phyloP scores from a whole-genome alignment of 2,113 vertebrate species.

The Rhea americana region DNA sequence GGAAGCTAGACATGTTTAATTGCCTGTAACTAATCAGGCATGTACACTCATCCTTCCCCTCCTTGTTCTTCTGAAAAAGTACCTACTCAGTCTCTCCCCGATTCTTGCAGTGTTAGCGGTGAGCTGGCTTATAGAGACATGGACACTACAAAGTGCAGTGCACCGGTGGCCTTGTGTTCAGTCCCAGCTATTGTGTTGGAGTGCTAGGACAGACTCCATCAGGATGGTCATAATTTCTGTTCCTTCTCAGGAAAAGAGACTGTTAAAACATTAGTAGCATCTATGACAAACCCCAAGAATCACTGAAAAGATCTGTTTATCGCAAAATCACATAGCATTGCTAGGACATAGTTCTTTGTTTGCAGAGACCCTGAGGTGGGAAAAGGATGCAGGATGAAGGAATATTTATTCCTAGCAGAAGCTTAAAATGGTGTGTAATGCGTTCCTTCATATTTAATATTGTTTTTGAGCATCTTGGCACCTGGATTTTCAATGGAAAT shows the following conservation, averaged over 20 bases:
- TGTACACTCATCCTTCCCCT: slow-evolving; percentile 50
- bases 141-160: neutral
- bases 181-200: neutral
- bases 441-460: neutral
- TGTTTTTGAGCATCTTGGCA: neutral
- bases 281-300: neutral
- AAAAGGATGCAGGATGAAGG: neutral
- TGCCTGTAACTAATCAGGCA: slow-evolving; percentile 67
- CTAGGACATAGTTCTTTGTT: neutral
- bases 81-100: neutral
- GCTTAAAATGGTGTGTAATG: neutral
- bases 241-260: neutral
- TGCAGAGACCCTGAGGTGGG: neutral
- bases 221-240: neutral
- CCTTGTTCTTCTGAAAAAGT: slow-evolving; percentile 25
- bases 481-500: slow-evolving; percentile 14
- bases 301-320: neutral
- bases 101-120: fast-evolving
- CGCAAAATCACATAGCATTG: neutral
- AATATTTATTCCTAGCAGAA: neutral
- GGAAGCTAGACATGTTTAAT: slow-evolving; percentile 56
- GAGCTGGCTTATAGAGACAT: neutral
- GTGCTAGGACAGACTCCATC: neutral
- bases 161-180: fast-evolving
- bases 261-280: neutral